These are phyloP conservation scores for Euplagia quadripunctaria DNA, from an alignment of 2,888 invertebrate species.

Conservation along the genomic window DNA sequence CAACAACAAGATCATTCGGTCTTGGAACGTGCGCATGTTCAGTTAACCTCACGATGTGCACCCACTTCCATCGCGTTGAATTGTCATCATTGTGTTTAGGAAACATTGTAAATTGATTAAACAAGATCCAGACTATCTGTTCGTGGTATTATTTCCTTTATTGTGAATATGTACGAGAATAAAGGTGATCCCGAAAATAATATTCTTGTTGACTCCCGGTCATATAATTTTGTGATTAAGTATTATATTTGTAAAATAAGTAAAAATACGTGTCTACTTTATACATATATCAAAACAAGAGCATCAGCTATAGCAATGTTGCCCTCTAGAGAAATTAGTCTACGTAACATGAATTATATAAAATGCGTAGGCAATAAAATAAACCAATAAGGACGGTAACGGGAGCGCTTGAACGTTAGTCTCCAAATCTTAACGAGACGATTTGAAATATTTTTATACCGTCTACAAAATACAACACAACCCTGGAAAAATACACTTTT, in stretches of 20 bases:
- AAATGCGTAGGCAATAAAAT: constrained; percentile 18
- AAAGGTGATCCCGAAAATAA: no score
- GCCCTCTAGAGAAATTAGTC: constrained; percentile 32
- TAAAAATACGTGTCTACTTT: neutral
- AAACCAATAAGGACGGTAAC: constrained; percentile 13
- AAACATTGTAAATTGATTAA: no score
- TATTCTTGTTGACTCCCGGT: no score
- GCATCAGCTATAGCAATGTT: neutral
- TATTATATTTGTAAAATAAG: neutral
- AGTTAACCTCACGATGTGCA: no score
- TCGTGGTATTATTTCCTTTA: no score
- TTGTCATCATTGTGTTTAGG: no score
- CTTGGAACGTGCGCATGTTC: no score
- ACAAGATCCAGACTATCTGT: no score
- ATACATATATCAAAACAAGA: neutral
- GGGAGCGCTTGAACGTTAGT: neutral
- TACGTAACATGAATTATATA: constrained; percentile 13
- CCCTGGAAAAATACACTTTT: neutral
- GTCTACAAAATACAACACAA: neutral
- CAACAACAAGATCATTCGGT: no score
- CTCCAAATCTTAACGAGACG: neutral
- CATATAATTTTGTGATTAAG: neutral
- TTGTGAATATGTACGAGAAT: no score
- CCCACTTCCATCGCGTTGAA: no score
- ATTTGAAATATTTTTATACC: neutral